Percentiles rank a stretch among this genome's conserved stretches.
These are phyloP conservation scores for Corythaixoides concolor DNA, from an alignment of 2,113 vertebrate species.

Conservation along the genomic window DNA sequence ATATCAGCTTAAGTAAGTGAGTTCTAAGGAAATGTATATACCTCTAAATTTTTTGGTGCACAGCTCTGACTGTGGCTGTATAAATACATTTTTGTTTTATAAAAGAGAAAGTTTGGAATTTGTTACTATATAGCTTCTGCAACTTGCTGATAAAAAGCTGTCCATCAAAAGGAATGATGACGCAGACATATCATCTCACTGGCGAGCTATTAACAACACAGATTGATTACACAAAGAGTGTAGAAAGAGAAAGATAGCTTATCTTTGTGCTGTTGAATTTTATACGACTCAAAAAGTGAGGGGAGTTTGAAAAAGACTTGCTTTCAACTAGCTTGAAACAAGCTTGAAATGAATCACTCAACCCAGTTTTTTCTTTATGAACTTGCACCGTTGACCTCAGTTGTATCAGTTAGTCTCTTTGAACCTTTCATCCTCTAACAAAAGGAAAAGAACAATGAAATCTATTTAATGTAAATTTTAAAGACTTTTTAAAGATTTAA, in stretches of 20 bases:
- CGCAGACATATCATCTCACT: neutral
- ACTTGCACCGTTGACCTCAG: neutral
- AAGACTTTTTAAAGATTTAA: neutral
- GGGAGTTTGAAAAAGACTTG: neutral
- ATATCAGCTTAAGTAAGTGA: neutral
- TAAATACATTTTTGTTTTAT: neutral
- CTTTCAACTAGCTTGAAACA: neutral
- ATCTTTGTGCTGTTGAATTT: neutral
- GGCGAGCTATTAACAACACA: neutral
- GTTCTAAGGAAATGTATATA: neutral
- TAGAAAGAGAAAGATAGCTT: neutral
- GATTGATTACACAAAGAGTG: neutral
- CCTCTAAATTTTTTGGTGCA: neutral
- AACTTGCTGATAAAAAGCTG: slow-evolving; percentile 42
- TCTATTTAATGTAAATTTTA: neutral
- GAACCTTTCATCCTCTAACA: neutral
- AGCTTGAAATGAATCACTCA: neutral
- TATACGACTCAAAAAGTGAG: neutral
- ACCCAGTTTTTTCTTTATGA: neutral
- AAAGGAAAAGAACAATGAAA: neutral
- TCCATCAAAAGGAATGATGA: slow-evolving; percentile 21
- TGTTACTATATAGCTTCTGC: neutral
- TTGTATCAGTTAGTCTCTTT: neutral
- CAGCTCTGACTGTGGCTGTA: neutral
- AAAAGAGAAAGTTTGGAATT: neutral